These are phyloP conservation scores for Eulemur albifrons DNA, from an alignment of 2,797 vertebrate genomes.

Conservation along the genomic window DNA sequence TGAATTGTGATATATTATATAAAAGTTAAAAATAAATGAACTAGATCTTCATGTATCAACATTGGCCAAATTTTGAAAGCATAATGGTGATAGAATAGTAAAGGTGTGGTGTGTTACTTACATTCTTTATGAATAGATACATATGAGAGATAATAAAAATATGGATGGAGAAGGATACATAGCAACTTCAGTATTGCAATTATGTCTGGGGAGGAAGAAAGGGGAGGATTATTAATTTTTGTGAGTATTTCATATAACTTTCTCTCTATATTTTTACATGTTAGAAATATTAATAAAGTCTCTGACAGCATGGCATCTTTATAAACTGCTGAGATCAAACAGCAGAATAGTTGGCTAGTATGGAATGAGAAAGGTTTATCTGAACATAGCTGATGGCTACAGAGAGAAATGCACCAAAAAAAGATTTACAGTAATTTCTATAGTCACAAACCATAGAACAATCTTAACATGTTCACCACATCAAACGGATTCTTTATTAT, in stretches of 20 bases:
- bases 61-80: neutral
- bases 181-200: neutral
- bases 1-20: neutral
- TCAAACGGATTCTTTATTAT: conserved; percentile 30
- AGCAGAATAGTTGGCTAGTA: neutral
- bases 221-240: neutral
- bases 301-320: neutral
- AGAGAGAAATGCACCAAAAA: conserved; percentile 17
- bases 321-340: neutral
- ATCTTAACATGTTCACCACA: neutral
- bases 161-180: neutral
- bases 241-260: neutral
- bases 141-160: conserved; percentile 14
- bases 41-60: neutral
- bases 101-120: neutral
- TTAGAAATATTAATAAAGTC: neutral
- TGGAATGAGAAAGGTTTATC: neutral
- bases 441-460: conserved; percentile 6
- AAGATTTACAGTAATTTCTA: conserved; percentile 25
- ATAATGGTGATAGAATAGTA: neutral
- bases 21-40: neutral
- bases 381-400: neutral
- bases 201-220: neutral
- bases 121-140: neutral
- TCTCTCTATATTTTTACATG: neutral